A percentile compares a stretch with the other conserved stretches of the same genome.
These are phyloP conservation scores for Drosophila nr. fundita DNA, from an alignment of 2,888 invertebrate genomes.

Conservation along the genomic window DNA sequence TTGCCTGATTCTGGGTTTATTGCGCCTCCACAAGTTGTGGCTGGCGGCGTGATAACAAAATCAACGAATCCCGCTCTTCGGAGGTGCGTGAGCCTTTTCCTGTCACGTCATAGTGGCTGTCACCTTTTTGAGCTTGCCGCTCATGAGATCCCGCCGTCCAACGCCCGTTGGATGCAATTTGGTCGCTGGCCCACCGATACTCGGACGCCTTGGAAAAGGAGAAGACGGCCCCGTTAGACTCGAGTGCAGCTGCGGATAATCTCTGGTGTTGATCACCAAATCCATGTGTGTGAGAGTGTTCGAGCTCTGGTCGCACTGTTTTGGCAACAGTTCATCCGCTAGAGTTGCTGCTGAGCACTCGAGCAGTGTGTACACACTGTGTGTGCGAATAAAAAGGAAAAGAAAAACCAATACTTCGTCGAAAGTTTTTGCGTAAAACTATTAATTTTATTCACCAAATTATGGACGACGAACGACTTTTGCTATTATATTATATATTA, in stretches of 20 bases:
- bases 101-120: constrained; percentile 90
- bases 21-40: constrained; percentile 94
- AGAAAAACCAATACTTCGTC: constrained; percentile 72
- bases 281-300: constrained; percentile 88
- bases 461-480: constrained; percentile 58
- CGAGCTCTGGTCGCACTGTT: constrained; percentile 35
- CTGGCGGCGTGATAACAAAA: constrained; percentile 91
- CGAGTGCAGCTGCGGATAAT: constrained; percentile 88
- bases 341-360: constrained; percentile 16
- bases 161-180: constrained; percentile 96
- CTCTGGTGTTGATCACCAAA: constrained; percentile 94
- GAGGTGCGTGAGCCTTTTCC: constrained; percentile 96
- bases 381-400: constrained; percentile 48
- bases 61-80: constrained; percentile 93
- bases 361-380: constrained; percentile 54
- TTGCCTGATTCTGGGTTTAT: constrained; percentile 99
- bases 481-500: constrained; percentile 40
- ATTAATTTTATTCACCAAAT: constrained; percentile 55
- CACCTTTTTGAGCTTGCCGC: constrained; percentile 89
- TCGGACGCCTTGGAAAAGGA: constrained; percentile 96
- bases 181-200: constrained; percentile 94
- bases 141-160: constrained; percentile 96
- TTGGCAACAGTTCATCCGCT: constrained; percentile 34
- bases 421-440: constrained; percentile 67
- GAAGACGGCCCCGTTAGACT: constrained; percentile 89